Percentiles rank a stretch among this genome's conserved stretches.
Conservation (phyloP, 2,888 invertebrate genomes). For the Cosmia pyralina region DNA sequence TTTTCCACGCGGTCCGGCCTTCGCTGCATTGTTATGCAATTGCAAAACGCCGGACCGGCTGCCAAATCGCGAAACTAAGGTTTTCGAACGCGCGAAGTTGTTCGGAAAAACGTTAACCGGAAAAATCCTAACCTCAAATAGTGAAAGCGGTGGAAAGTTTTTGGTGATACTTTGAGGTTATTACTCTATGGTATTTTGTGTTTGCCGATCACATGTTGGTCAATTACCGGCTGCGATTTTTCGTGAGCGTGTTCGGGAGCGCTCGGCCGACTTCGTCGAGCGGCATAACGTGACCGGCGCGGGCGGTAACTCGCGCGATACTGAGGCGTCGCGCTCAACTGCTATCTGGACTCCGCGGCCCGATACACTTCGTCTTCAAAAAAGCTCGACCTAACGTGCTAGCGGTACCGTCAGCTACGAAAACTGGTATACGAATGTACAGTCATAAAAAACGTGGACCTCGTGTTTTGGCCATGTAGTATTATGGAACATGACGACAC, state of each 20-base stretch:
- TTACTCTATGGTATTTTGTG: constrained; percentile 79
- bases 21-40: constrained; percentile 88
- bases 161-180: constrained; percentile 64
- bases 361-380: constrained; percentile 79
- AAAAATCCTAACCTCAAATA: constrained; percentile 80
- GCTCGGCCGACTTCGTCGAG: constrained; percentile 69
- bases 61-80: constrained; percentile 79
- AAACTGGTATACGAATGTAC: constrained; percentile 71
- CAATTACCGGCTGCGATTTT: constrained; percentile 79
- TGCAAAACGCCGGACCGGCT: constrained; percentile 76
- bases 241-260: constrained; percentile 80
- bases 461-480: constrained; percentile 62
- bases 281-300: constrained; percentile 80
- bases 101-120: constrained; percentile 78
- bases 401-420: constrained; percentile 69
- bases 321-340: constrained; percentile 73
- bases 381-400: constrained; percentile 74
- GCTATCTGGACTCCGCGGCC: constrained; percentile 76
- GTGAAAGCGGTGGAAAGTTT: constrained; percentile 71
- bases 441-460: constrained; percentile 64
- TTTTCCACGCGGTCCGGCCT: constrained; percentile 85
- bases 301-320: constrained; percentile 83
- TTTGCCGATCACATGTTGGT: constrained; percentile 77
- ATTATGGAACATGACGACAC: constrained; percentile 61
- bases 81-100: constrained; percentile 74